Conservation (phyloP, 2,797 vertebrate genomes). For the Gadopsis marmoratus region DNA sequence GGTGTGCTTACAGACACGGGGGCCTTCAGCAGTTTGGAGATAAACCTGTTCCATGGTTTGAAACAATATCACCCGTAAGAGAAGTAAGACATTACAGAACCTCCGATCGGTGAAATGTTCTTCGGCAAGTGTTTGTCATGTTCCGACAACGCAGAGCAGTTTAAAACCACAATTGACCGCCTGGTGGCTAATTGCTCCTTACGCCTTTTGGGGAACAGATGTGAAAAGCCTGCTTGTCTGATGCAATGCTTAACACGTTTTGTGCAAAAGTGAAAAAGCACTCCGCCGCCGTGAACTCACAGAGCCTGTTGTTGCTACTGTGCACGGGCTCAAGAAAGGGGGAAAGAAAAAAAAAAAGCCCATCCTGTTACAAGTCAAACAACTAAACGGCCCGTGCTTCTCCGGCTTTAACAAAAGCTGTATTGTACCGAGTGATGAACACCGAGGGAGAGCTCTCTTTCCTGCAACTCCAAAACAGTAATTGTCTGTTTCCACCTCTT, state of each 20-base stretch:
- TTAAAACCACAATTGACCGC: no score
- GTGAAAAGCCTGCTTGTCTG: background rate
- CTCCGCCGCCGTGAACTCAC: conserved; percentile 6
- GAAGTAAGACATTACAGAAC: no score
- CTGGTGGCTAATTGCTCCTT: no score
- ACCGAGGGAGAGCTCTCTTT: background rate
- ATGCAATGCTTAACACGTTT: background rate
- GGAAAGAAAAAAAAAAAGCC: background rate
- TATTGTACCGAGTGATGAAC: background rate
- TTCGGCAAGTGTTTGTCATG: no score
- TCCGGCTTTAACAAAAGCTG: background rate
- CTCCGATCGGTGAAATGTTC: no score
- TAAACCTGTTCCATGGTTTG: no score
- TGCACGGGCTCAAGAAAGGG: conserved; percentile 15
- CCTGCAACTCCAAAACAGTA: conserved; percentile 31
- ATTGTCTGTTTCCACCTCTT: conserved; percentile 25
- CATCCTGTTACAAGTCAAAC: conserved; percentile 30
- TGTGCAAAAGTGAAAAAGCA: conserved; percentile 8
- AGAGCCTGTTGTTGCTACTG: conserved; percentile 36
- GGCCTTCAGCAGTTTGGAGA: no score
- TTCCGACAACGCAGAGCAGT: no score
- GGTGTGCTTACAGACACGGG: no score
- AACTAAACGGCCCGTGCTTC: background rate
- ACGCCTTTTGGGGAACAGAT: conserved; percentile 26
- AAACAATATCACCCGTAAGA: no score